A percentile compares a stretch with the other conserved stretches of the same genome.
Conservation (phyloP, 2,888 invertebrate species). For the Hirtodrosophila trivittata region DNA sequence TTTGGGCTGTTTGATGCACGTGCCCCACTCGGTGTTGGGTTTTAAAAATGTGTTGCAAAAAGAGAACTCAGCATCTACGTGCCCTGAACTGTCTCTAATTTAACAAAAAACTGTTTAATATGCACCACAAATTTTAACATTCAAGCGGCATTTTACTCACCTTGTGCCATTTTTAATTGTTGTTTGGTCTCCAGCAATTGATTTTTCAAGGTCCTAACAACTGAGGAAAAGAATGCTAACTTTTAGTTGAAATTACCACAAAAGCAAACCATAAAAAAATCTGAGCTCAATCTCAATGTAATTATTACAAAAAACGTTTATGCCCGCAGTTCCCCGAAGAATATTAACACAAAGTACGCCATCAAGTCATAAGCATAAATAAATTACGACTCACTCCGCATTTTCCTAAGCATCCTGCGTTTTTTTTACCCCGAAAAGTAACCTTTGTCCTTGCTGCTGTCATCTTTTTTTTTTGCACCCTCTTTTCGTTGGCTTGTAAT, state of each 20-base stretch:
- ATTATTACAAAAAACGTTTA: constrained; percentile 70
- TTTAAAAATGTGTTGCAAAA: constrained; percentile 73
- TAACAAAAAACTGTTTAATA: constrained; percentile 58
- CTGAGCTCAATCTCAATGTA: constrained; percentile 69
- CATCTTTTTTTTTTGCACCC: constrained; percentile 58
- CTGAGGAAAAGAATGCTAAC: constrained; percentile 21
- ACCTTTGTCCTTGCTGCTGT: constrained; percentile 16
- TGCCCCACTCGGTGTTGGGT: constrained; percentile 61
- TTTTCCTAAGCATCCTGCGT: constrained; percentile 11
- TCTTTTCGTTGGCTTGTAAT: constrained; percentile 50
- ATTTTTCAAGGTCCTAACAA: constrained; percentile 58
- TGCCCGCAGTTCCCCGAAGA: constrained; percentile 54
- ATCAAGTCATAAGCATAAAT: constrained; percentile 61
- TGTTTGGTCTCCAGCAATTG: constrained; percentile 53
- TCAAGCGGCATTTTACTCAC: constrained; percentile 27
- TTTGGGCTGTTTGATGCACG: constrained; percentile 79
- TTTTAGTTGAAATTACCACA: constrained; percentile 34
- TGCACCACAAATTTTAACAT: constrained; percentile 53
- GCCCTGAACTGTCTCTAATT: constrained; percentile 36
- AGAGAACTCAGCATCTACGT: constrained; percentile 53
- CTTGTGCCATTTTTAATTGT: constrained; percentile 51
- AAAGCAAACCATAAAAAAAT: constrained; percentile 14
- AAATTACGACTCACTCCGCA: constrained; percentile 48
- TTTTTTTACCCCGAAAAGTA: constrained; percentile 46
- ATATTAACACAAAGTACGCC: constrained; percentile 72